Conservation (phyloP, 1,140 invertebrate species). For the Zeugodacus cucurbitae region DNA sequence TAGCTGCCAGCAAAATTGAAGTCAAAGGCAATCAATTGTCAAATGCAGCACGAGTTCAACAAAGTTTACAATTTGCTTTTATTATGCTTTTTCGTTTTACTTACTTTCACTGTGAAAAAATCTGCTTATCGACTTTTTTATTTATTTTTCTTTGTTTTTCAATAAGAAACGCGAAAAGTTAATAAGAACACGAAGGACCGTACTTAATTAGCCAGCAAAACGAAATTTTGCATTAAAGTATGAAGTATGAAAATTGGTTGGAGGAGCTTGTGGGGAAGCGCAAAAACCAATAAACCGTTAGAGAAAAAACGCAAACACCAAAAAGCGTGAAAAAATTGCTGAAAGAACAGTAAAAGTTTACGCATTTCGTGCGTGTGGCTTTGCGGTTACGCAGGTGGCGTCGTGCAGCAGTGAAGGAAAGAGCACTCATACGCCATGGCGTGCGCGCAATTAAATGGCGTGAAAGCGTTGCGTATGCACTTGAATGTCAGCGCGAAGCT, state of each 20-base stretch:
- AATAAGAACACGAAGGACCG: not conserved
- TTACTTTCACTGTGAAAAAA: too few relatives aligned
- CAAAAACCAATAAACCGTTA: not conserved
- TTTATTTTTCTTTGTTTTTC: too few relatives aligned
- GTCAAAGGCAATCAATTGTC: not conserved
- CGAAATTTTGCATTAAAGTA: not conserved
- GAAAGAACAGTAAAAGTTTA: not conserved
- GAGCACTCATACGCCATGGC: conserved; percentile 17
- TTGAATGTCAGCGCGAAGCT: not conserved
- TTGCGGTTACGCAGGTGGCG: not conserved
- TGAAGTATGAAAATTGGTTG: too few relatives aligned
- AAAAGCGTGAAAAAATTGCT: too few relatives aligned
- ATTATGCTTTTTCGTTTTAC: too few relatives aligned
- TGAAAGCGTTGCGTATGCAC: not conserved
- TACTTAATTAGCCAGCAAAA: not conserved
- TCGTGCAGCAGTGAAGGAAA: not conserved
- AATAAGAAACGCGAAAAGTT: not conserved
- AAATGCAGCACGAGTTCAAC: not conserved
- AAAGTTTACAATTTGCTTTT: not conserved
- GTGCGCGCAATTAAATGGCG: not conserved
- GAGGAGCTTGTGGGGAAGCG: too few relatives aligned
- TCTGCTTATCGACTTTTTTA: too few relatives aligned
- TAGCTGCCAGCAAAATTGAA: not conserved
- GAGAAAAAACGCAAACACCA: too few relatives aligned
- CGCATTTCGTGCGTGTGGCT: not conserved